Conservation (phyloP, 2,888 invertebrate species). For the Tenodera sinensis region DNA sequence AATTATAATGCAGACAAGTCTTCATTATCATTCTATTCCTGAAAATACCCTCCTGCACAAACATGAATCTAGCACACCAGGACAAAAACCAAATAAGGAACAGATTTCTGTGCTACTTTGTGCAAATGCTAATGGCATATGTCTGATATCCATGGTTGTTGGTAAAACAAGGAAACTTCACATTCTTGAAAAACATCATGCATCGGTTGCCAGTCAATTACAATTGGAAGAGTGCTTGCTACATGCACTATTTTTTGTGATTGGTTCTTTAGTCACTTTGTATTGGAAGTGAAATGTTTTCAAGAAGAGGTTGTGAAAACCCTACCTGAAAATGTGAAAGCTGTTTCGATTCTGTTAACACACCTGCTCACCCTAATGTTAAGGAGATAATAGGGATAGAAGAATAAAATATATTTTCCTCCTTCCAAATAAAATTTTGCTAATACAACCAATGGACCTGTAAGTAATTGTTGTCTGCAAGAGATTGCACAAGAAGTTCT, state of each 20-base stretch:
- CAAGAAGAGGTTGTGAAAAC: neutral
- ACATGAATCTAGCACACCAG: neutral
- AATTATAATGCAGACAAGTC: no score
- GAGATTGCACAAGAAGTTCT: neutral
- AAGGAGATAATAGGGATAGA: neutral
- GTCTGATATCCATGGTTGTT: neutral
- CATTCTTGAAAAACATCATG: neutral
- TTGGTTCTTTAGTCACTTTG: no score
- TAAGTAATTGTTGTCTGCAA: neutral
- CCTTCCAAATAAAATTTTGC: neutral
- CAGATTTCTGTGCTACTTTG: no score
- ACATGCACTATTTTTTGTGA: neutral
- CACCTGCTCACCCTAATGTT: neutral
- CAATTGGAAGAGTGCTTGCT: constrained; percentile 6
- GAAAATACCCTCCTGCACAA: neutral
- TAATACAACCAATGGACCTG: no score
- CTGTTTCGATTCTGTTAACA: neutral
- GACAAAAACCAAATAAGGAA: neutral
- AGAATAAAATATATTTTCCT: constrained; percentile 2
- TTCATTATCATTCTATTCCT: no score
- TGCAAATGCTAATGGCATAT: neutral
- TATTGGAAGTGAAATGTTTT: neutral
- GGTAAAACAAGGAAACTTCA: neutral
- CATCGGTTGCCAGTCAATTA: neutral
- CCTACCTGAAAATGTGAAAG: neutral